A percentile compares a stretch with the other conserved stretches of the same genome.
Conservation (phyloP, 2,888 invertebrate species). For the Andrena flavipes region DNA sequence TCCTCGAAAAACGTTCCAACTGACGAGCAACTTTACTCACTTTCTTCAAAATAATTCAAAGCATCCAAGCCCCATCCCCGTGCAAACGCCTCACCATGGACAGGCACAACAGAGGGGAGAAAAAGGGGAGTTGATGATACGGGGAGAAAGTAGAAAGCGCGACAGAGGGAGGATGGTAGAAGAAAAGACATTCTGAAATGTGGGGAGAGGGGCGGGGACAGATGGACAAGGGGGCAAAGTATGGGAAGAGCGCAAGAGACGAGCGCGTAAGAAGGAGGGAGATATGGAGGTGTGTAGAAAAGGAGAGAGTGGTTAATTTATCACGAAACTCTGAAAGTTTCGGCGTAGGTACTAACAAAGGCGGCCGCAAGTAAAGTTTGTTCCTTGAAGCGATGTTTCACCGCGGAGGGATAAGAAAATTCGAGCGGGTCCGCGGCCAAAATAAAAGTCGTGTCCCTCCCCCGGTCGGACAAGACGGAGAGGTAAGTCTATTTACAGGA, state of each 20-base stretch:
- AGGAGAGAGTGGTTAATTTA: conserved; percentile 49
- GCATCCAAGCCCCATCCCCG: background rate
- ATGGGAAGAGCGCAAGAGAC: background rate
- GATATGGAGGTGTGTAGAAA: background rate
- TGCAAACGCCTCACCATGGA: background rate
- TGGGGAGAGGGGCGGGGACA: background rate
- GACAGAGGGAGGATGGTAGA: no score
- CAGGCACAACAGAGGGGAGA: background rate
- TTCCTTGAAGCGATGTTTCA: conserved; percentile 44
- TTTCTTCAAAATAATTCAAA: background rate
- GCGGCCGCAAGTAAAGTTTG: conserved; percentile 41
- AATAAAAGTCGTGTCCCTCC: conserved; percentile 38
- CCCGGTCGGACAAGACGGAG: conserved; percentile 13
- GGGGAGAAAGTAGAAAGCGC: background rate
- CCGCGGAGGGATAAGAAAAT: conserved; percentile 50
- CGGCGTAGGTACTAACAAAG: conserved; percentile 17
- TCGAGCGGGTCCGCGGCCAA: conserved; percentile 30
- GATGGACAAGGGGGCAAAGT: background rate
- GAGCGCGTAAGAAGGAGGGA: background rate
- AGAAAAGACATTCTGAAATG: background rate
- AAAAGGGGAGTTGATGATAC: background rate
- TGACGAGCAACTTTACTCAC: conserved; percentile 10
- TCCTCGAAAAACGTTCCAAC: conserved; percentile 5
- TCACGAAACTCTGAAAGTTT: conserved; percentile 49
- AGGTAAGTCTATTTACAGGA: conserved; percentile 42